Base-by-base conservation (phyloP, 1,140 invertebrate species). In the Wiebesia pumilae region DNA sequence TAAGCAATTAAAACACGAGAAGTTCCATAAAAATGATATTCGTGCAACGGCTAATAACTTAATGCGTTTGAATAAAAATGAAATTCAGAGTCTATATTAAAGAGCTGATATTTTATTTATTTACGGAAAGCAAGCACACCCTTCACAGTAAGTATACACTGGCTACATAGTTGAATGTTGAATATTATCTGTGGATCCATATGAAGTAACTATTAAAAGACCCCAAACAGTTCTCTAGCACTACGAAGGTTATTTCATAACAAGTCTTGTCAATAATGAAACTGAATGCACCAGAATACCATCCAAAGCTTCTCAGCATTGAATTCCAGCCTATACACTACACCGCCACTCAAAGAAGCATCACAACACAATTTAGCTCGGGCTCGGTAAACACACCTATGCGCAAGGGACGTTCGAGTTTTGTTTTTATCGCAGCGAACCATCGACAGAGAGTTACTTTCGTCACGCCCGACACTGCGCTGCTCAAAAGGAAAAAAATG, bases 311-410 rank as follows among this genome's bases (percentile, higher is more conserved):
- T 21, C 0, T 35, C 67, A 35, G 33, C 9, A 35, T 35, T 2
- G 12, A 10, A 69, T 69, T 35, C 6, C 33, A 35, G 9, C 67
- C 12, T 16, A 10, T 35, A 7, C 14, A 69, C 30, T 33, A 6
- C 10, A 35, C 67, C 2, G 33, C 4, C 71, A 75, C 71, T 40
- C 21, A 43, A 75, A 75, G 14, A 2, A 75, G 35, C 71, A 75
- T 43, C 71, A 75, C 71, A 75, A 75, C 71, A 75, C 71, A 75
- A 75, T 75, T 27, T 3, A 75, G 12, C 30, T 43, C 73, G 24
- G 33, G 24, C 43, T 33, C 43, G 43, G n/a, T 79, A 79, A 79
- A 79, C 77, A 58, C 47, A 54, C 43, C 12, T 27, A 58, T 14
- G 12, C n/a, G 24, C 30, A 58, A 58, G 40, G 40, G 40, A 77